Evolutionary conservation across 1,140 invertebrate genomes (phyloP).

Genomic region (Littorina saxatilis): DNA sequence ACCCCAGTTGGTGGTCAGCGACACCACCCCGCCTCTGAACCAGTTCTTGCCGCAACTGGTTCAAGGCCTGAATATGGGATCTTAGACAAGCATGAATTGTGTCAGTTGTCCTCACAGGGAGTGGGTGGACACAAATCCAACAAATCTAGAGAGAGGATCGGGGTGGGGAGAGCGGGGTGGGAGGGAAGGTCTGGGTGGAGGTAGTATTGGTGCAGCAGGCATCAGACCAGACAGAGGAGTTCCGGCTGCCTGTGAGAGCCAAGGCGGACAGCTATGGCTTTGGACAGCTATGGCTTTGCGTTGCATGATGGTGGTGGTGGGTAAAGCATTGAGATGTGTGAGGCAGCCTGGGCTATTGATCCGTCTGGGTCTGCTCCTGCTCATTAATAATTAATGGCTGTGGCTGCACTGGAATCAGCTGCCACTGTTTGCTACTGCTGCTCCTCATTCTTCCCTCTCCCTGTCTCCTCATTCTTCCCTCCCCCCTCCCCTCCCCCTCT

Average conservation of each 20-base stretch:
- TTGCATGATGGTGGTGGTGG: conserved; percentile 19
- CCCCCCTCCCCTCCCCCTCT: not conserved
- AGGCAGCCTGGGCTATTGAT: conserved; percentile 27
- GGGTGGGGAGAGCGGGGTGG: too few relatives aligned
- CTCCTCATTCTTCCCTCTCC: not conserved
- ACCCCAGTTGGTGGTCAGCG: too few relatives aligned
- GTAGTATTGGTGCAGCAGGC: conserved; percentile 1
- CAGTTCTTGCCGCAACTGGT: too few relatives aligned
- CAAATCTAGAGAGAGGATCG: too few relatives aligned
- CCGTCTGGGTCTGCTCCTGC: conserved; percentile 35
- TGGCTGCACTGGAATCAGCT: conserved; percentile 36
- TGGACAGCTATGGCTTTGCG: too few relatives aligned
- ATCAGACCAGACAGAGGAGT: not conserved
- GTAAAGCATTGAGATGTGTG: conserved; percentile 11
- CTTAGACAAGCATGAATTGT: too few relatives aligned
- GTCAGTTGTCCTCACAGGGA: too few relatives aligned
- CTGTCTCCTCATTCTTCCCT: not conserved
- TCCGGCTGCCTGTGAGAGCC: too few relatives aligned
- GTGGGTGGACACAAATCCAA: too few relatives aligned
- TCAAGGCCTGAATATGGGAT: too few relatives aligned
- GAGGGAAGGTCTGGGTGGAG: not conserved
- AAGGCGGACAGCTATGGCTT: too few relatives aligned
- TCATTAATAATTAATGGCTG: conserved; percentile 37
- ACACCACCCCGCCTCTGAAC: too few relatives aligned
- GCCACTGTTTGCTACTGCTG: conserved; percentile 25